Base-by-base conservation (phyloP, 2,797 vertebrate genomes). In the Hippoglossus hippoglossus region DNA sequence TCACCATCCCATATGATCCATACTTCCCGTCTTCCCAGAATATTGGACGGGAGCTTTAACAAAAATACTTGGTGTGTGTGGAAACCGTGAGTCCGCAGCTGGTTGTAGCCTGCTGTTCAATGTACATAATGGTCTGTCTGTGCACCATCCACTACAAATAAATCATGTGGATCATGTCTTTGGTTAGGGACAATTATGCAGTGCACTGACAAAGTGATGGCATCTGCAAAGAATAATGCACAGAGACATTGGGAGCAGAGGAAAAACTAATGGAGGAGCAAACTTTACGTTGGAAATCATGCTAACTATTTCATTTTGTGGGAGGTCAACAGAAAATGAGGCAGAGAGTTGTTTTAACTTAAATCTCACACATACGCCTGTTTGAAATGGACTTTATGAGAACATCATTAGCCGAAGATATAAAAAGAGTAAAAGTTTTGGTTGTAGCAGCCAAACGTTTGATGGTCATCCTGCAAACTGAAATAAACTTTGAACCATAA, bases 1-100 rank as follows among this genome's bases (percentile, higher is more conserved):
- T 90, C 85, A 81, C 60, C 65, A 46, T 71, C 76, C 77, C 67
- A 81, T 84, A 82, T 89, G 85, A 88, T 83, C 80, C 80, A 74
- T 80, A 74, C 81, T 85, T 87, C 86, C 89, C 21, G 56, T 89
- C 76, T 82, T 84, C 72, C 46, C 47, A 71, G 82, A 70, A 77
- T 60, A 54, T 36, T 68, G 49, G 56, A 82, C 28, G 57, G 55
- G 36, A 68, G 52, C 54, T 76, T 72, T 75, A 84, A 51, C 12
- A 75, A 65, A 80, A 49, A 67, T 55, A 63, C 70, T 74, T 31
- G 47, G 53, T 59, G 12, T 58, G 70, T 58, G 70, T 75, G 76
- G 54, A 73, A 73, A 80, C 36, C 76, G 55, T 64, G 56, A 73
- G 51, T 69, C 56, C 46, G 73, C 89, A 86, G 83, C 83, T 91